A percentile compares a stretch with the other conserved stretches of the same genome.
Conservation (phyloP, 2,113 vertebrate genomes). For the Pantherophis guttatus region DNA sequence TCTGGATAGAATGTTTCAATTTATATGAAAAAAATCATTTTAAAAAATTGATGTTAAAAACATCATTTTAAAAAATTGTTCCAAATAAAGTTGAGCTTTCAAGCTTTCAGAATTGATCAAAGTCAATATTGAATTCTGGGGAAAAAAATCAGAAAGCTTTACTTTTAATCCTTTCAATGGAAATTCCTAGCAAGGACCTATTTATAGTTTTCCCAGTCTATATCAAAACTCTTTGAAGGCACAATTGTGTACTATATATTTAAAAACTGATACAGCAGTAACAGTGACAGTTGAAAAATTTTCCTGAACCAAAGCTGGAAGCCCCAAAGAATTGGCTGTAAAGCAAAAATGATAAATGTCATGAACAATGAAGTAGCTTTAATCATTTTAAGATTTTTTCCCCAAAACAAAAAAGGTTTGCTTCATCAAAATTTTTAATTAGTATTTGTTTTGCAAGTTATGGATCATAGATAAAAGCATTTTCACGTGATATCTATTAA, state of each 20-base stretch:
- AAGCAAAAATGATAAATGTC: conserved; percentile 3
- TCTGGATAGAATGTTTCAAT: not conserved
- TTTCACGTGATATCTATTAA: not conserved
- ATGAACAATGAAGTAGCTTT: not conserved
- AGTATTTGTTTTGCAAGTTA: conserved; percentile 10
- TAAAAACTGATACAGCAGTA: not conserved
- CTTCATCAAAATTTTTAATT: conserved; percentile 27
- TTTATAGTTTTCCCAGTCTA: not conserved
- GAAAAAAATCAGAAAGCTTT: not conserved
- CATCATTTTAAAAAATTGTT: not conserved
- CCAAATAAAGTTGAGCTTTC: not conserved
- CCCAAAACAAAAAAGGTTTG: conserved; percentile 25
- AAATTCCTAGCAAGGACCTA: not conserved
- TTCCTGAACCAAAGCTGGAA: not conserved
- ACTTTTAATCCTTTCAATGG: not conserved
- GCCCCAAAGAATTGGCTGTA: not conserved
- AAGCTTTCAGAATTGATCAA: not conserved
- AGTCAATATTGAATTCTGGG: not conserved
- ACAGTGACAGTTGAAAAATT: not conserved
- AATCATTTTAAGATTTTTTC: not conserved
- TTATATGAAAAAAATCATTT: not conserved
- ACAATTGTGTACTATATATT: not conserved
- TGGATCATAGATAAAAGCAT: not conserved
- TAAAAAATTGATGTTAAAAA: not conserved
- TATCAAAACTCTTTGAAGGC: not conserved